Base-by-base conservation (phyloP, 2,797 vertebrate species). In the Poeciliopsis paucimaculata region DNA sequence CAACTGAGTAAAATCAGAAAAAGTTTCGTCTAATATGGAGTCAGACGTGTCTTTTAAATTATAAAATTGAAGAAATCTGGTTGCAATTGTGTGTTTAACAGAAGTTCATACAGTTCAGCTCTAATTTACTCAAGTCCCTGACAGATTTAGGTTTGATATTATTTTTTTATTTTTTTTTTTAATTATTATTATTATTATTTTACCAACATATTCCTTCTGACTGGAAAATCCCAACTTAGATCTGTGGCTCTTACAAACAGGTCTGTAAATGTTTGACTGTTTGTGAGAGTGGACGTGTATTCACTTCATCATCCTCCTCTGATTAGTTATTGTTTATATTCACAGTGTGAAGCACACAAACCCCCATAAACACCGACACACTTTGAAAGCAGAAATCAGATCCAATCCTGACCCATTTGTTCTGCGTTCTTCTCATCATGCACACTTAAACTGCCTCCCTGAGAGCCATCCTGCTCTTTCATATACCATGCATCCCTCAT, bases 401-500 rank as follows among this genome's bases (percentile, higher is more conserved):
- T 77, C 75, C 28, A 77, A 77, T 81, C 73, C 43, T 70, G 77
- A 71, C 76, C 80, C 83, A 72, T 87, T 90, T 87, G 72, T 71
- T 16, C 55, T 75, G 46, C 75, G 64, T 49, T 20, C 39, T 72
- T 46, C 45, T 82, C 73, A 80, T 28, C 26, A 49, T 5, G 60
- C 39, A 43, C 49, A 55, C 36, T 73, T n/a, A 2, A 31, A 75
- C 23, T 36, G 10, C 18, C 36, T 64, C 20, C 55, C 7, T 45
- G 15, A 76, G 46, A 43, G 45, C 70, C 77, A 79, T 86, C 75
- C 81, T 41, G 73, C 43, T 81, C 73, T 88, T 93, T 90, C 85
- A 88, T 16, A 26, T 41, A 73, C 75, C 46, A 75, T 82, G 75
- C 62, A 51, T 85, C 82, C 71, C 83, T 93, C 90, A 88, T 93